These are phyloP conservation scores for Sphenodon punctatus DNA, from an alignment of 2,797 vertebrate genomes.

Conservation along the genomic window DNA sequence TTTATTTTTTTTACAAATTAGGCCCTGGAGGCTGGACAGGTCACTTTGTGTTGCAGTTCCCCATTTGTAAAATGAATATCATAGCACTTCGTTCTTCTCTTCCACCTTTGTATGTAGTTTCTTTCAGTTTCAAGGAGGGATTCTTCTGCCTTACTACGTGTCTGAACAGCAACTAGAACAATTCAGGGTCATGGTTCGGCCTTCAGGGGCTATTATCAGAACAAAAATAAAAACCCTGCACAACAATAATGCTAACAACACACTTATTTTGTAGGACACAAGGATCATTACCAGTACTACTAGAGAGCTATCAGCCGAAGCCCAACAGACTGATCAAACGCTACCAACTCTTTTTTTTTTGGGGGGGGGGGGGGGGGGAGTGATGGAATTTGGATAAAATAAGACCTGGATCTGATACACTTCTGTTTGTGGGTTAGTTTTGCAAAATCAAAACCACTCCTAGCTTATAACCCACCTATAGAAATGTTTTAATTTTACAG, in stretches of 20 bases:
- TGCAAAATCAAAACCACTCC: neutral
- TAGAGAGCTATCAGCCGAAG: neutral
- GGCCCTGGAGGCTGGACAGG: neutral
- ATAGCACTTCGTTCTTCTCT: neutral
- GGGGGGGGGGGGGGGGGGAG: no score
- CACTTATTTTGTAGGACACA: neutral
- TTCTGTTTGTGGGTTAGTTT: rapidly evolving
- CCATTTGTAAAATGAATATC: neutral
- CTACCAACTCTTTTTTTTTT: rapidly evolving
- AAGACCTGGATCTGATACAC: neutral
- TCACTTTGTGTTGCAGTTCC: neutral
- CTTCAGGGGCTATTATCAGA: neutral
- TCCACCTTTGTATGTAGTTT: neutral
- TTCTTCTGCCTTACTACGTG: neutral
- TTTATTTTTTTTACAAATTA: no score
- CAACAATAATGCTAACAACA: rapidly evolving
- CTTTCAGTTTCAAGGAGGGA: neutral
- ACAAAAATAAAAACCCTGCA: no score
- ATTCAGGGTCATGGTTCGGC: neutral
- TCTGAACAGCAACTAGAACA: neutral
- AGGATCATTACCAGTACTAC: neutral
- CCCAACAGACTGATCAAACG: neutral
- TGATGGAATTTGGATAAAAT: neutral
- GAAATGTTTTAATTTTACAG: neutral
- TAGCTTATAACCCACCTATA: neutral